A percentile compares a stretch with the other conserved stretches of the same genome.
Conservation (phyloP, 2,797 vertebrate species). For the Liparis tanakae region DNA sequence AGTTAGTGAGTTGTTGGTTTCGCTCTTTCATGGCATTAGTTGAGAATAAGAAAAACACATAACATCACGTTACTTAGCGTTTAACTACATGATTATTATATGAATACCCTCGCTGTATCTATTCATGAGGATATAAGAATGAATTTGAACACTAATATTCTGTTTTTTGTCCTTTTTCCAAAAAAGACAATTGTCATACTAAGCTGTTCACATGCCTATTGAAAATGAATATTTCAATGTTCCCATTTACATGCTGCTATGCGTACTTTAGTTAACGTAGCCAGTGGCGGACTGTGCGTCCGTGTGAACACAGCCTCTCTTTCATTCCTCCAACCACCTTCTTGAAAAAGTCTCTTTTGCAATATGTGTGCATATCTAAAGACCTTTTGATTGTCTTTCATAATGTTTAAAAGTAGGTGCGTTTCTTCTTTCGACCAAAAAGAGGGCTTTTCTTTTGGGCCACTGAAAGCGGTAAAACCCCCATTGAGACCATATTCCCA, state of each 20-base stretch:
- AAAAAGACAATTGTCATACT: neutral
- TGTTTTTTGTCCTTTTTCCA: neutral
- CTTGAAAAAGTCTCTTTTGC: neutral
- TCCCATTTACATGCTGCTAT: too few species aligned
- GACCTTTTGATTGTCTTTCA: neutral
- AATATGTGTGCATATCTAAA: neutral
- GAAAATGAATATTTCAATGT: too few species aligned
- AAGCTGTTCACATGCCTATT: too few species aligned
- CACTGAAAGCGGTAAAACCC: too few species aligned
- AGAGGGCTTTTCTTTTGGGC: neutral
- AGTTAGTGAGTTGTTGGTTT: neutral
- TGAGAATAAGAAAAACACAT: neutral
- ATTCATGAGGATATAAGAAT: constrained; percentile 19
- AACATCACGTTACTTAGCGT: neutral
- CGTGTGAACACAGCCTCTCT: neutral
- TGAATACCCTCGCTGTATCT: neutral
- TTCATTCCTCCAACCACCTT: neutral
- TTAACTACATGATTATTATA: constrained; percentile 1
- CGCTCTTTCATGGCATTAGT: neutral
- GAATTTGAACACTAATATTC: neutral
- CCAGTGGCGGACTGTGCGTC: too few species aligned
- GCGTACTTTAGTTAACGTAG: too few species aligned
- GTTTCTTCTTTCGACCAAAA: too few species aligned
- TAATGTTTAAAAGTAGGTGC: neutral
- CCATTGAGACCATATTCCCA: neutral